A percentile compares a stretch with the other conserved stretches of the same genome.
Conservation (phyloP, 2,113 vertebrate genomes). For the Silurus asotus region DNA sequence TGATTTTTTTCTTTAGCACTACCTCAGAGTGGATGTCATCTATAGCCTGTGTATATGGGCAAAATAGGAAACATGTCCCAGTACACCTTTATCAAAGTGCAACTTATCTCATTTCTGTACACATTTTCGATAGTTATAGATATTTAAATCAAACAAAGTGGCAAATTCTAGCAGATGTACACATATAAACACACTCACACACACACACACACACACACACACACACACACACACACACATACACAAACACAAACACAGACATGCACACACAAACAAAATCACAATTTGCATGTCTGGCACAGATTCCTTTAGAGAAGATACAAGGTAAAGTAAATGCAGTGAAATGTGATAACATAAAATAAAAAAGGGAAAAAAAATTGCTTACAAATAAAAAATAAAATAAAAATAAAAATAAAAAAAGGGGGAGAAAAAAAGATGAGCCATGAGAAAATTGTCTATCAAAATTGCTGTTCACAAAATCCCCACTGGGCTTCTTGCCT, state of each 20-base stretch:
- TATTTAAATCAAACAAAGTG: background rate
- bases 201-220: background rate
- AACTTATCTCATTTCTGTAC: background rate
- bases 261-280: background rate
- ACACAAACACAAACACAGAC: background rate
- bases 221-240: background rate
- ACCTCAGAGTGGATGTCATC: background rate
- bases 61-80: background rate
- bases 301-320: conserved; percentile 28
- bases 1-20: background rate
- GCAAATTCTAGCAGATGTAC: background rate
- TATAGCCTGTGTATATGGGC: background rate
- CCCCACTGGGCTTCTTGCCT: conserved; percentile 37
- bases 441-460: conserved; percentile 45
- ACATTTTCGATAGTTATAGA: conserved; percentile 7
- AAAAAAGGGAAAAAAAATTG: too few relatives aligned
- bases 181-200: background rate
- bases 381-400: too few relatives aligned
- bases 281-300: background rate
- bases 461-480: conserved; percentile 50
- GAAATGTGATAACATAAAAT: conserved; percentile 43
- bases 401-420: too few relatives aligned
- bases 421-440: too few relatives aligned
- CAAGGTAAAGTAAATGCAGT: conserved; percentile 21
- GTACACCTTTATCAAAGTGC: background rate